Evolutionary conservation across 2,113 vertebrate species (phyloP).

Genomic region (Galeopterus variegatus): DNA sequence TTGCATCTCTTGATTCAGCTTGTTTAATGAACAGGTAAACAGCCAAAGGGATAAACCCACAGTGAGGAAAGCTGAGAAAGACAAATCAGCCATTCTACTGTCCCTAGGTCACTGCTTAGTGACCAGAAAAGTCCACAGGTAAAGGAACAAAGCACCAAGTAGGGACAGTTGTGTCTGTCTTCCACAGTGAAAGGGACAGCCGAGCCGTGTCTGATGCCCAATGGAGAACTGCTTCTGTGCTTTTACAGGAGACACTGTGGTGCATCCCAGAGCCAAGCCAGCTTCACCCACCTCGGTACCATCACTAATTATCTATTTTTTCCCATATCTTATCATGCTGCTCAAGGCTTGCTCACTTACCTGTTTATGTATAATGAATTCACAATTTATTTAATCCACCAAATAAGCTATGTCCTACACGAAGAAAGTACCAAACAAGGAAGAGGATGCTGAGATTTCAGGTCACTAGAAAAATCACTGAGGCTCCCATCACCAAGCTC

Average conservation of each 20-base stretch:
- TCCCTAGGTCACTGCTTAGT: background rate
- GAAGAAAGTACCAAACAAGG: no score
- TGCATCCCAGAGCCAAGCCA: background rate
- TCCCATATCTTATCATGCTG: no score
- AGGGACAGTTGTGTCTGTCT: no score
- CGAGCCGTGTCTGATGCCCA: fast-evolving
- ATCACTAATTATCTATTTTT: background rate
- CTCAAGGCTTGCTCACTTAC: no score
- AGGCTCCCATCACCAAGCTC: no score
- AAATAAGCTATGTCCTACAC: no score
- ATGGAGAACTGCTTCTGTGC: background rate
- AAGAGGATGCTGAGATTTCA: no score
- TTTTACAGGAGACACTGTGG: background rate
- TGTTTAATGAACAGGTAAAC: background rate
- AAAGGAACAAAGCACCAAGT: background rate
- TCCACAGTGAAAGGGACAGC: background rate
- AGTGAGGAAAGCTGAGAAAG: background rate
- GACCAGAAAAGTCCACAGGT: background rate
- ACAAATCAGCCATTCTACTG: background rate
- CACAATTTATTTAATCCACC: no score
- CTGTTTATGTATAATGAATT: no score
- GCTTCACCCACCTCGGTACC: background rate
- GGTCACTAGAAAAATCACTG: no score
- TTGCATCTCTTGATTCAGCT: background rate
- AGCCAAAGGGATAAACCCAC: background rate